Base-by-base conservation (phyloP, 2,888 invertebrate species). In the Lymantria dispar region DNA sequence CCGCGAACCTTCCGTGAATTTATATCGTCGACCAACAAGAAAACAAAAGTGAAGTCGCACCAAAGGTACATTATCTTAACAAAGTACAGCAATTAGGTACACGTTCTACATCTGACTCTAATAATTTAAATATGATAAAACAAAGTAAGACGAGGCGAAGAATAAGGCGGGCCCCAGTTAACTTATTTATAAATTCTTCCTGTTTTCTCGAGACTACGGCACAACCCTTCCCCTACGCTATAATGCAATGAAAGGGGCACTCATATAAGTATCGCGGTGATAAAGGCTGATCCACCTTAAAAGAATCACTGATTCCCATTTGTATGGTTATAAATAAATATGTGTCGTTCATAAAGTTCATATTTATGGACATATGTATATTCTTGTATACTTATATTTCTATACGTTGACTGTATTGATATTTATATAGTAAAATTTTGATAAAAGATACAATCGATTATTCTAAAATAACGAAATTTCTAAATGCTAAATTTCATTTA, bases 51-150 rank as follows among this genome's bases (percentile, higher is more conserved):
- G 85, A 86, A 89, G 83, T 78, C 82, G 85, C 82, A 87, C 89
- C 90, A 85, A 85, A 90, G 91, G 91, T 91, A 91, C 90, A 91
- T 91, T 91, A 90, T 90, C 90, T 90, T 88, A 89, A 90, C 89
- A 91, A 91, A 91, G 91, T 90, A 90, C 86, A 82, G 90, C 91
- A 91, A 90, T 91, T 91, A 90, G 85, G 89, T 90, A 90, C 91
- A 91, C 90, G 90, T 91, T 91, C 89, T 86, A 90, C 90, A 90
- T 90, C 89, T 90, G 86, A 90, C 90, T 91, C 83, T 86, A 88
- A 90, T 90, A 90, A 90, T 90, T 91, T 91, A 90, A 91, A 91
- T 91, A 90, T 91, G 90, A 91, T 91, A 91, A 89, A 91, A 91
- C 90, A 89, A 87, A 87, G 86, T 85, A 77, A 82, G 84, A 83